Evolutionary conservation across 1,140 invertebrate genomes (phyloP), one percentile per base, ranked within the genome.

Genomic region (Hypsibius dujardini): DNA sequence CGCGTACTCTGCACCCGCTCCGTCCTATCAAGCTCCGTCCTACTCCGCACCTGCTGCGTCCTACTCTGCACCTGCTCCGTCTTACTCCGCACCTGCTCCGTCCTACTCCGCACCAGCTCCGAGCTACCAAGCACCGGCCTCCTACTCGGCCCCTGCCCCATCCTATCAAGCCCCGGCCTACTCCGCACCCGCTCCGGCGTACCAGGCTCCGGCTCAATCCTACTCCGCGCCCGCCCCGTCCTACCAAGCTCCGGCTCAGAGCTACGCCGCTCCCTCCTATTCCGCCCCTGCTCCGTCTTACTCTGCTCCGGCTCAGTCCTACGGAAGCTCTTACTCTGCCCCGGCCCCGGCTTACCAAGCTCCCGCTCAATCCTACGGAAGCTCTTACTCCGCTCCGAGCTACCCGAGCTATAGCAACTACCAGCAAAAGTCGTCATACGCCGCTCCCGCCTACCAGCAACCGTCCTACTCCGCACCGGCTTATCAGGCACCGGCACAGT

Each of bases 81-180:
- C 50, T 7, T n/a, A 56, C 7, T 56, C 50, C 50, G n/a, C 50
- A n/a, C n/a, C 7, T n/a, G 7, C 50, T 56, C 7, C 50, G n/a
- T 56, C 50, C 50, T 56, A 56, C 50, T 56, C 50, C n/a, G 50
- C 50, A 7, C 50, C 50, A n/a, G 50, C 50, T 56, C 50, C 50
- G 50, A 7, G 50, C 50, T 56, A 56, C 50, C 50, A 56, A n/a
- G n/a, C n/a, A n/a, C n/a, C n/a, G n/a, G 7, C 50, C n/a, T 56
- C 50, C 50, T 56, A 56, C n/a, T 7, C 50, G 7, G 50, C 50
- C 7, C 50, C 50, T 7, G 50, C 50, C 7, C 7, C 50, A n/a
- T 56, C 50, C 50, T 56, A 56, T n/a, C n/a, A 7, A n/a, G 50
- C 50, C 7, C 50, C 50, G 7, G n/a, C n/a, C n/a, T n/a, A n/a